Evolutionary conservation across 2,797 vertebrate species (phyloP), one percentile per base, ranked within the genome.

Genomic region (Thalassophryne amazonica): DNA sequence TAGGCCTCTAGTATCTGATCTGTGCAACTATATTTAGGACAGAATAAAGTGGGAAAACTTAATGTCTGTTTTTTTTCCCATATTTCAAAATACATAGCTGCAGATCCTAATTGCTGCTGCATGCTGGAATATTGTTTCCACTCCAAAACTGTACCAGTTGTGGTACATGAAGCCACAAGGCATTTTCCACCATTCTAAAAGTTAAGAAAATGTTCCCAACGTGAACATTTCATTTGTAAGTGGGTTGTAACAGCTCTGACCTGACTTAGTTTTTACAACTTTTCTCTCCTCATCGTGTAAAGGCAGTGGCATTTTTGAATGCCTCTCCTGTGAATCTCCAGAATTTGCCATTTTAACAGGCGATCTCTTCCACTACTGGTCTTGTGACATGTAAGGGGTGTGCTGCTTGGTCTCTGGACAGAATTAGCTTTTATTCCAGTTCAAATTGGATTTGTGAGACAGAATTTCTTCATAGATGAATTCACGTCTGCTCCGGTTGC

Each of bases 371-470:
- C 57, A 52, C 60, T 33, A 31, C 18, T 53, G 38, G 57, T 82
- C 81, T 85, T 82, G 67, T 87, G 82, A 85, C 75, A 76, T 68
- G 47, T 62, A 37, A 59, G 66, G 47, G 28, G 59, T 56, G 30
- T 45, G 48, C 47, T 41, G 68, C 35, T 39, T 33, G 1, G 42
- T 66, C 22, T 51, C 3, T 23, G 36, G 58, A 75, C 59, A 54
- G 6, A 15, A 24, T 9, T 53, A 31, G 45, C 24, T 7, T 16
- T 3, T n/a, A 29, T 34, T 10, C n/a, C 4, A 21, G 0, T 68
- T 69, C 1, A 48, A 53, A 60, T 36, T 19, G 20, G 39, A 61
- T 68, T 73, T 57, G 16, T 2, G 19, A 34, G 6, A 23, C 13
- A 46, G 22, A 47, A 49, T 10, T 8, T 41, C 32, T 63, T 24